Base-by-base conservation (phyloP, 2,888 invertebrate genomes). In the Eristalinus aeneus region DNA sequence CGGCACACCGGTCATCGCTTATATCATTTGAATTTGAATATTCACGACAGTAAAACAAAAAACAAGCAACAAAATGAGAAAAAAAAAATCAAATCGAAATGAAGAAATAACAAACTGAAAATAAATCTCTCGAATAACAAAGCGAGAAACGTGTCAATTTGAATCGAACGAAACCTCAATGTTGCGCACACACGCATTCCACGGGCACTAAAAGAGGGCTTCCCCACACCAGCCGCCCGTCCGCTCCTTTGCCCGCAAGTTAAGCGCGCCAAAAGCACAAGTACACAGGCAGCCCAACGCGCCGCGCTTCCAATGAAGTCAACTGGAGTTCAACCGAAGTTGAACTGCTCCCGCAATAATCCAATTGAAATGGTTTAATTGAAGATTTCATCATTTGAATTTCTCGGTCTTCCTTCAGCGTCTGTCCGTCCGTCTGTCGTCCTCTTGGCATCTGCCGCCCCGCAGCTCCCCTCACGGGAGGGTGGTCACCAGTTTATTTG, bases 311-410 rank as follows among this genome's bases (percentile, higher is more conserved):
- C 68, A 32, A 76, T 80, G 72, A 76, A 85, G 81, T 85, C 85
- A 81, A 85, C 85, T 69, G 81, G 85, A 81, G 85, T 85, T 85
- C 85, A 85, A 85, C 85, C 36, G 72, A 63, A 85, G 81, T 85
- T 85, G 85, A 85, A 85, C 81, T 85, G 85, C 85, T 85, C 85
- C 85, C 85, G 85, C 85, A 85, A 85, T 85, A 85, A 85, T 85
- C 81, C 85, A 85, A 85, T 85, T 85, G 81, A 85, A 85, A 85
- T 85, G 76, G 81, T 85, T 85, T 85, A 85, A 85, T 85, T 85
- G 85, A 85, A 81, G 85, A 85, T 85, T 85, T 85, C 85, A 85
- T 85, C 85, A 85, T 85, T 85, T 85, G 81, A 85, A 85, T 85
- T 81, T 85, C 81, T 75, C 68, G 65, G 60, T 27, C 46, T 46